Base-by-base conservation (phyloP, 2,113 vertebrate species). In the Grallaria varia region DNA sequence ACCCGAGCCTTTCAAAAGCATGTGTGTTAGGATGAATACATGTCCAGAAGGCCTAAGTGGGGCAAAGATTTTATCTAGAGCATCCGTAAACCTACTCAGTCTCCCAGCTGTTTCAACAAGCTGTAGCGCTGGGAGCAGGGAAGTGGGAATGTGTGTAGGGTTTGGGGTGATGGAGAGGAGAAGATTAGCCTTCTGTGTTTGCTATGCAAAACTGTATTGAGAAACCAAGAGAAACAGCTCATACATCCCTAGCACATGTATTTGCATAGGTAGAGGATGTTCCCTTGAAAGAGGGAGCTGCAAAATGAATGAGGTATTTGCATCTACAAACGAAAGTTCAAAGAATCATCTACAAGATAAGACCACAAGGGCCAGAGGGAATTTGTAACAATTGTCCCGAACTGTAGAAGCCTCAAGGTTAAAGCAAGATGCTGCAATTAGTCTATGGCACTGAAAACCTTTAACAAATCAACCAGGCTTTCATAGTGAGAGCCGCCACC, bases 231-330 rank as follows among this genome's bases (percentile, higher is more conserved):
- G 74, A 80, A 91, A 79, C 39, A 76, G 66, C 78, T 79, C 78
- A 39, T n/a, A 66, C 71, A 49, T 85, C 80, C 28, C 45, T 78
- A 13, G 20, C 35, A 80, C 63, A 30, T 44, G 25, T 30, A 93
- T 92, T 94, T 94, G 91, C 90, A 92, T 96, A 59, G 58, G 17
- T 22, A 37, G 77, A 90, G 82, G 42, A 56, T 52, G 50, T 77
- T 77, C 89, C 66, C 93, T 95, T 87, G 77, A 94, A 93, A 96
- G 82, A 68, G 31, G 25, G 85, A 75, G 49, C 40, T 91, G 68
- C 60, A 85, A 64, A 89, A 89, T 89, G 55, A 92, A 94, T 72
- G n/a, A 88, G 42, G 23, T 55, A 79, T 96, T 97, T 95, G 68
- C 75, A 81, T 89, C 72, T 78, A n/a, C 68, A 86, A 84, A 69